Evolutionary conservation across 53 echinoderm and acorn worm genomes (phyloP).

Genomic region (Pentamera pediparva): DNA sequence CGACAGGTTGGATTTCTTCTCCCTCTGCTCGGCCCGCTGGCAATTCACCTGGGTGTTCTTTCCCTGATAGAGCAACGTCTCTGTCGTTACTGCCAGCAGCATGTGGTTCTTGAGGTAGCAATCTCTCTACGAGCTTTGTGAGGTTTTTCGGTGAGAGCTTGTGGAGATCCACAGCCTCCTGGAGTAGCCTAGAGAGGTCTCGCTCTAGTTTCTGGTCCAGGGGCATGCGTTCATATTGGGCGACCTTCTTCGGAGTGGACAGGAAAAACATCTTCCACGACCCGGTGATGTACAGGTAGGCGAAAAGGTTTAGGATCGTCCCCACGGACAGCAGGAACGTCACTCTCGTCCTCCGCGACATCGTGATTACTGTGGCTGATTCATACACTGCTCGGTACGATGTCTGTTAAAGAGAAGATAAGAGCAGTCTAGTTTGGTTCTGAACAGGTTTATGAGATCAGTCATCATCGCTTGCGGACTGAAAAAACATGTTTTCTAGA

Average conservation of each 20-base stretch:
- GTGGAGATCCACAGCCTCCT: neutral
- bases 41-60: too few relatives aligned
- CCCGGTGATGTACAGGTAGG: conserved; percentile 59
- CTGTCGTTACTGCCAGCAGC: too few relatives aligned
- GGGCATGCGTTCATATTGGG: neutral
- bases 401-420: too few relatives aligned
- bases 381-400: neutral
- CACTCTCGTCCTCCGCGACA: conserved; percentile 55
- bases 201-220: neutral
- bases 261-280: conserved; percentile 12
- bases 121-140: neutral
- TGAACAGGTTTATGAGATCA: too few relatives aligned
- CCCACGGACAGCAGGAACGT: conserved; percentile 52
- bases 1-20: neutral
- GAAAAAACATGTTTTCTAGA: neutral
- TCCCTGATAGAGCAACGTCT: too few relatives aligned
- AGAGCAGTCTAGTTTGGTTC: too few relatives aligned
- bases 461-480: too few relatives aligned
- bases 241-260: conserved; percentile 24
- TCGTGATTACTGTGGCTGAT: conserved; percentile 30
- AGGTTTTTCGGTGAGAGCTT: neutral
- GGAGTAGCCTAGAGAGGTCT: neutral
- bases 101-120: neutral
- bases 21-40: too few relatives aligned
- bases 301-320: conserved; percentile 56